Base-by-base conservation (phyloP, 1,140 invertebrate genomes). In the Bombus turneri region DNA sequence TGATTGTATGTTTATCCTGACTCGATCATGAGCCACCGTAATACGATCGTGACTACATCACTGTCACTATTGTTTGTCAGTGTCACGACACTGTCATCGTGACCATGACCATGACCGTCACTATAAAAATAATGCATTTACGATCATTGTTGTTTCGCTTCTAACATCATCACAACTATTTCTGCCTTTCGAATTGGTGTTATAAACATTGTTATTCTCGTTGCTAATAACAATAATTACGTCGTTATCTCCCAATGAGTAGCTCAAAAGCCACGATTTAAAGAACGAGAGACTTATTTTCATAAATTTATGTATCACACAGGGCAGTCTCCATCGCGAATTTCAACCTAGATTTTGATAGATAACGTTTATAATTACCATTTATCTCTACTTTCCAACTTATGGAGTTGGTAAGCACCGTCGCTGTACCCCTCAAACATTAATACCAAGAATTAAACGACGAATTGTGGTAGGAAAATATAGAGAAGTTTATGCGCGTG, bases 41-140 rank as follows among this genome's bases (percentile, higher is more conserved):
- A 71, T 81, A 41, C 47, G 37, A 81, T 81, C 79, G 66, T 39
- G 34, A 71, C 68, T 72, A 25, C 68, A 41, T 81, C 79, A 10
- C 47, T 59, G 78, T 39, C 34, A 41, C 79, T 81, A 59, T 22
- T 43, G 59, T 39, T 73, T 22, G 31, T 47, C 64, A 34, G 41
- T 41, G 68, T 81, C 68, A 75, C 68, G 68, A 69, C 22, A 28
- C 59, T 25, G 59, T 66, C 28, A 78, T 34, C 18, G 9, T 31
- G 28, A 43, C n/a, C 39, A 9, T 66, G 28, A 31, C 59, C 43
- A 39, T 53, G 53, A 12, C 59, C 72, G 10, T 64, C 6, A 4
- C 39, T 13, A 37, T 71, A 53, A 66, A 41, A 47, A 62, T 64
- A 28, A 39, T 12, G 25, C 39, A 78, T 66, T 34, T 43, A 4